Evolutionary conservation across 2,888 invertebrate genomes (phyloP), one percentile per base, ranked within the genome.

Genomic region (Drosophila kanekoi): DNA sequence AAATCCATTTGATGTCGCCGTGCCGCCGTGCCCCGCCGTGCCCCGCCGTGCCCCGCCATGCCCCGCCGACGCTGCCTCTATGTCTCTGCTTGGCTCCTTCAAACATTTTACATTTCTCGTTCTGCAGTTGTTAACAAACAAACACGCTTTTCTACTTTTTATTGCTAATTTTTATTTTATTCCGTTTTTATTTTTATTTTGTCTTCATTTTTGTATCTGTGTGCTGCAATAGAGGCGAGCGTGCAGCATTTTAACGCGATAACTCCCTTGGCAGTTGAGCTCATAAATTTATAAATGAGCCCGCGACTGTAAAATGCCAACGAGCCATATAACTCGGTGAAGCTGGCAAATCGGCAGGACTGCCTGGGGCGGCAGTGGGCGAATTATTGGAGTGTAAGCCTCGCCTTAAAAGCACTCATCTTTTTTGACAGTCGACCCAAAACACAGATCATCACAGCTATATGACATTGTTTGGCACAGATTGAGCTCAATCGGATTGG

Each of bases 91-190:
- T 20, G 9, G 16, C 38, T 23, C 32, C 45, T 38, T n/a, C 62
- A 23, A 58, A 35, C 33, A 44, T 52, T 54, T 40, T 60, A 18
- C 63, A 62, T 10, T 51, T 47, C 68, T 71, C 63, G 63, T 41
- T 60, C 68, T 80, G 78, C 86, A 77, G 76, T 83, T 87, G 84
- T 87, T 87, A 87, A 83, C 83, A 87, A 79, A 83, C 81, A 81
- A 89, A 87, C 87, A 87, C 70, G 89, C 87, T 89, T 87, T 87
- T 89, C 87, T 87, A 87, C 87, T 87, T 89, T 83, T 87, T 89
- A 88, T 88, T 89, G 81, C 87, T 89, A 87, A 87, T 87, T 87
- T 89, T 83, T 81, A 82, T 87, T 85, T 85, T 81, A 71, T 85
- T 67, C 60, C 61, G 44, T 32, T 47, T 28, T 32, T 23, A 44